A percentile compares a stretch with the other conserved stretches of the same genome.
Evolutionary conservation across 2,113 vertebrate species (phyloP).

Genomic region (Pterocles orientalis): DNA sequence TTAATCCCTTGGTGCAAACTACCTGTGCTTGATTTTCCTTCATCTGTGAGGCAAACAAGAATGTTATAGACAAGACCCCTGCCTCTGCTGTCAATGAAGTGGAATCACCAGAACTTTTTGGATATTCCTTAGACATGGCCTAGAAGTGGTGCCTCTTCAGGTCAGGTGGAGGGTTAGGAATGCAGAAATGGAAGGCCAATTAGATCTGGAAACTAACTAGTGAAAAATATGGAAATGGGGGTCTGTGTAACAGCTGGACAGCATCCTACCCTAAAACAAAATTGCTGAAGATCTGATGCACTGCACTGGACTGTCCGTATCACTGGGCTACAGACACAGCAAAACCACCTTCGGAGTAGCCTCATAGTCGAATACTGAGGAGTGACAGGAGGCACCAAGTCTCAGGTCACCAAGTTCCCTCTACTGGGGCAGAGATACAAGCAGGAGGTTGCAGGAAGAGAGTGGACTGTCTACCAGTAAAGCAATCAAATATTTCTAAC

Average conservation of each 20-base stretch:
- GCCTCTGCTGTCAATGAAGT: background rate
- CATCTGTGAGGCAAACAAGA: background rate
- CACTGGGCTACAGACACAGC: background rate
- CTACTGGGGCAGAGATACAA: slow-evolving; percentile 30
- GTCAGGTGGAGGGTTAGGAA: background rate
- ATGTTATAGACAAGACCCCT: background rate
- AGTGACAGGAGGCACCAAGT: background rate
- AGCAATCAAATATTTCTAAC: slow-evolving; percentile 23
- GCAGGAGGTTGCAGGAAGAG: slow-evolving; percentile 6
- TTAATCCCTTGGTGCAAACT: background rate
- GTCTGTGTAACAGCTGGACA: background rate
- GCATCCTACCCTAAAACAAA: background rate
- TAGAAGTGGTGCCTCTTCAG: background rate
- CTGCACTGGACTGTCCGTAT: background rate
- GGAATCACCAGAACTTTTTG: background rate
- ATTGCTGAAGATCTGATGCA: background rate
- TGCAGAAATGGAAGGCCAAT: background rate
- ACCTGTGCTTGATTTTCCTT: background rate
- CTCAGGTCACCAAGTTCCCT: slow-evolving; percentile 22
- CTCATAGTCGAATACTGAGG: background rate
- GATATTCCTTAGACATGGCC: background rate
- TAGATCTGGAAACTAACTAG: background rate
- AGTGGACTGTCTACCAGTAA: slow-evolving; percentile 31
- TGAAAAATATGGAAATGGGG: background rate
- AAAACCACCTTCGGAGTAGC: background rate